Conservation (phyloP, 2,888 invertebrate genomes). For the Abscondita cerata region DNA sequence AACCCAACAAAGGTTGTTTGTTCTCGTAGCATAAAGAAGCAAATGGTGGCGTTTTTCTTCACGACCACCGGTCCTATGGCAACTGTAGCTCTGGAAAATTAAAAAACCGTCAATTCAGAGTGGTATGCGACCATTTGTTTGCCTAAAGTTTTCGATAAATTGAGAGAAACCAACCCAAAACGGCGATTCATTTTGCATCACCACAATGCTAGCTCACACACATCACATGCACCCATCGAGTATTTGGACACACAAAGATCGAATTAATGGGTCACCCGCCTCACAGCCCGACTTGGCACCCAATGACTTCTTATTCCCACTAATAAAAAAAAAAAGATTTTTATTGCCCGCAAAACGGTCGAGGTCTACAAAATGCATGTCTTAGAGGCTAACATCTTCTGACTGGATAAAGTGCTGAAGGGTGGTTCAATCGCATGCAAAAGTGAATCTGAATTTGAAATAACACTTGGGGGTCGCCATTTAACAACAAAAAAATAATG, state of each 20-base stretch:
- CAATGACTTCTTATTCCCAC: not conserved
- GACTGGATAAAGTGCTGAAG: not conserved
- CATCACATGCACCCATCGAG: not conserved
- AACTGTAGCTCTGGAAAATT: conserved; percentile 1
- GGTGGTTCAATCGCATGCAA: conserved; percentile 2
- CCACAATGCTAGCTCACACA: not conserved
- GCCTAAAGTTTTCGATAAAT: conserved; percentile 13
- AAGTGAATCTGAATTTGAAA: too few relatives aligned
- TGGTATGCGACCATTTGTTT: too few relatives aligned
- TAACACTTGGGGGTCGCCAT: too few relatives aligned
- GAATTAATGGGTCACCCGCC: not conserved
- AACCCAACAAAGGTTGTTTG: not conserved
- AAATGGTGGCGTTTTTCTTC: conserved; percentile 47
- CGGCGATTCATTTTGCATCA: not conserved
- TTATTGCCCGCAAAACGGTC: too few relatives aligned
- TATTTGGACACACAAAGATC: not conserved
- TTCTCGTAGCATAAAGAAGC: conserved; percentile 34
- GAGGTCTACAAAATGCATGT: too few relatives aligned
- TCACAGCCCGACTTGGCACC: conserved; percentile 1
- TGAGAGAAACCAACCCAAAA: conserved; percentile 6
- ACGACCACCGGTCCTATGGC: conserved; percentile 35
- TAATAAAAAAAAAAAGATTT: not conserved
- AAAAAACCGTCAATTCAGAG: conserved; percentile 41
- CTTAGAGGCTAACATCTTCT: too few relatives aligned
- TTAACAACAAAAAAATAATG: too few relatives aligned